These are phyloP conservation scores for Apodemus agrarius DNA, from an alignment of 2,797 vertebrate genomes.

Conservation along the genomic window DNA sequence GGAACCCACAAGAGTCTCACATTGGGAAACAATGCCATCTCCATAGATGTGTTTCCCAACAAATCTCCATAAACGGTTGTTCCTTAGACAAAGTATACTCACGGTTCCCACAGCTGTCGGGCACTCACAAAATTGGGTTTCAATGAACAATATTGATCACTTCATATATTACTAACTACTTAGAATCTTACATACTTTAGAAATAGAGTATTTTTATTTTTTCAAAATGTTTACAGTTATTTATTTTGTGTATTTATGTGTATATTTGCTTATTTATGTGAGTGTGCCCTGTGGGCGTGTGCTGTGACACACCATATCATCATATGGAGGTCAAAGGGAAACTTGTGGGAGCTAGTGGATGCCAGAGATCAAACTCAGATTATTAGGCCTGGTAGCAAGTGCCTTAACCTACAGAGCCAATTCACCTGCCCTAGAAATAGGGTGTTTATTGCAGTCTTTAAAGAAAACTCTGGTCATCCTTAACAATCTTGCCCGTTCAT, in stretches of 20 bases:
- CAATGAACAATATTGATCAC: constrained; percentile 1
- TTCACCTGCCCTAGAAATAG: neutral
- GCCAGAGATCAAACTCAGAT: neutral
- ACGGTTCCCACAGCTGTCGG: neutral
- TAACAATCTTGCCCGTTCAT: constrained; percentile 46
- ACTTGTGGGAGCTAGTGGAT: neutral
- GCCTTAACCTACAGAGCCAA: neutral
- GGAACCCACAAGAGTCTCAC: neutral
- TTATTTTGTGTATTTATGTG: neutral
- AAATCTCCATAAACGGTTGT: constrained; percentile 31
- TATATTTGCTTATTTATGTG: neutral
- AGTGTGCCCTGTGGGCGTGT: neutral
- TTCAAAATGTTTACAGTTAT: neutral
- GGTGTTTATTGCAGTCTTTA: constrained; percentile 45
- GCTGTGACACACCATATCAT: neutral
- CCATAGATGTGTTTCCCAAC: constrained; percentile 3
- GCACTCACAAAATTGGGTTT: neutral
- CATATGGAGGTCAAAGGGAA: neutral
- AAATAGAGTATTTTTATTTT: neutral
- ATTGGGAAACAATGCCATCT: constrained; percentile 26
- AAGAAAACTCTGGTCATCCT: constrained; percentile 39
- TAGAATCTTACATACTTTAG: neutral
- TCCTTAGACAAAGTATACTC: neutral
- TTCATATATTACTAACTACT: constrained; percentile 1
- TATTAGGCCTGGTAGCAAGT: neutral